phyloP scores from a whole-genome alignment of 2,888 invertebrate genomes.

The Dryadula phaetusa region DNA sequence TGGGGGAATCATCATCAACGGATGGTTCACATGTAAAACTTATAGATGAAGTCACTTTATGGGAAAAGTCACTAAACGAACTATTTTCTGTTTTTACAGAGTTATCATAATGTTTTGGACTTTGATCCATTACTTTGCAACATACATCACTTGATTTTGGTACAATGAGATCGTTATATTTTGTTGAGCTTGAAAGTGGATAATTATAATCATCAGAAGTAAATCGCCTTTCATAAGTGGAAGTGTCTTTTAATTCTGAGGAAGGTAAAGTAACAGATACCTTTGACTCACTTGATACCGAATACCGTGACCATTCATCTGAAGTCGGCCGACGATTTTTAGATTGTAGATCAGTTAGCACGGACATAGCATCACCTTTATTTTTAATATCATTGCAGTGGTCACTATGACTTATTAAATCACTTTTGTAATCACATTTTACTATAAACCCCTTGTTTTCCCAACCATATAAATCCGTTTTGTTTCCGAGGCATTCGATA shows the following conservation, averaged over 20 bases:
- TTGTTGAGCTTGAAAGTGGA: conserved; percentile 70
- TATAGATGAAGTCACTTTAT: conserved; percentile 80
- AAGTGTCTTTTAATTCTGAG: conserved; percentile 66
- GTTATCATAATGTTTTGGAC: conserved; percentile 71
- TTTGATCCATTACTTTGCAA: conserved; percentile 70
- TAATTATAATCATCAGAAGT: conserved; percentile 71
- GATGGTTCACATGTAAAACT: conserved; percentile 82
- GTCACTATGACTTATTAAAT: conserved; percentile 26
- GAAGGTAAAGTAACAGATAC: conserved; percentile 66
- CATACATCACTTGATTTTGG: conserved; percentile 75
- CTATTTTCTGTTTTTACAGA: conserved; percentile 74
- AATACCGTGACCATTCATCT: conserved; percentile 68
- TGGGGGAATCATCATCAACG: conserved; percentile 76
- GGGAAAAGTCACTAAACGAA: conserved; percentile 80
- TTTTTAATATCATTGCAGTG: conserved; percentile 56
- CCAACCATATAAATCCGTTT: conserved; percentile 81
- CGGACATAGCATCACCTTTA: conserved; percentile 55
- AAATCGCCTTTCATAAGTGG: conserved; percentile 63
- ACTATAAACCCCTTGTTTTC: conserved; percentile 81
- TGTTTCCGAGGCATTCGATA: conserved; percentile 71
- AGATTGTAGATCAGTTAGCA: conserved; percentile 30
- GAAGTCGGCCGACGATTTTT: conserved; percentile 55
- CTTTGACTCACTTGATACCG: conserved; percentile 72
- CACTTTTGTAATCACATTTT: conserved; percentile 65
- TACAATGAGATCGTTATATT: conserved; percentile 74